Percentiles rank a stretch among this genome's conserved stretches.
phyloP scores from a whole-genome alignment of 2,113 vertebrate genomes.

The Martes martes region DNA sequence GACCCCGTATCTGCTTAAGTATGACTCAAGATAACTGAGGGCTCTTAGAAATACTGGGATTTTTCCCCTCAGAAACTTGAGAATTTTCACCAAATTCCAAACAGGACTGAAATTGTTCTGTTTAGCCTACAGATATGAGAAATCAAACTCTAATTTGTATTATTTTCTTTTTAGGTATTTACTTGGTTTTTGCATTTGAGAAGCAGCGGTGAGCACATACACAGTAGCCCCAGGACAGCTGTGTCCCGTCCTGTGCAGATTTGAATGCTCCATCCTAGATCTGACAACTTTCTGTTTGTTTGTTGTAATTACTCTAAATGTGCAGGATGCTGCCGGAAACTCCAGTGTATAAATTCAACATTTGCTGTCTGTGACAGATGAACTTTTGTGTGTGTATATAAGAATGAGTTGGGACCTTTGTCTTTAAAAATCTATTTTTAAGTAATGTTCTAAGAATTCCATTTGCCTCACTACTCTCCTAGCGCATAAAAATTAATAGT shows the following conservation, averaged over 20 bases:
- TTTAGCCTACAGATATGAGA: neutral
- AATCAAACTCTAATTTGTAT: neutral
- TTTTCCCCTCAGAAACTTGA: constrained; percentile 14
- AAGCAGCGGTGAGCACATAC: constrained; percentile 82
- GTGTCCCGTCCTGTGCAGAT: constrained; percentile 46
- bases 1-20: neutral
- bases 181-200: constrained; percentile 96
- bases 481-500: constrained; percentile 49
- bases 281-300: constrained; percentile 75
- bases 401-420: constrained; percentile 71
- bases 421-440: constrained; percentile 80
- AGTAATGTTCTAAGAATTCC: constrained; percentile 59
- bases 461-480: constrained; percentile 51
- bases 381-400: constrained; percentile 69
- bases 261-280: constrained; percentile 67
- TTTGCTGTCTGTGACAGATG: constrained; percentile 84
- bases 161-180: constrained; percentile 88
- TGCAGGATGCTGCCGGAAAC: constrained; percentile 77
- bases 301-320: constrained; percentile 75
- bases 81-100: neutral
- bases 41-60: neutral
- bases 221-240: constrained; percentile 43
- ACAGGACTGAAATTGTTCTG: neutral
- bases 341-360: constrained; percentile 71
- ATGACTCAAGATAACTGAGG: neutral